Conservation (phyloP, 2,113 vertebrate species). For the Lepidothrix coronata region DNA sequence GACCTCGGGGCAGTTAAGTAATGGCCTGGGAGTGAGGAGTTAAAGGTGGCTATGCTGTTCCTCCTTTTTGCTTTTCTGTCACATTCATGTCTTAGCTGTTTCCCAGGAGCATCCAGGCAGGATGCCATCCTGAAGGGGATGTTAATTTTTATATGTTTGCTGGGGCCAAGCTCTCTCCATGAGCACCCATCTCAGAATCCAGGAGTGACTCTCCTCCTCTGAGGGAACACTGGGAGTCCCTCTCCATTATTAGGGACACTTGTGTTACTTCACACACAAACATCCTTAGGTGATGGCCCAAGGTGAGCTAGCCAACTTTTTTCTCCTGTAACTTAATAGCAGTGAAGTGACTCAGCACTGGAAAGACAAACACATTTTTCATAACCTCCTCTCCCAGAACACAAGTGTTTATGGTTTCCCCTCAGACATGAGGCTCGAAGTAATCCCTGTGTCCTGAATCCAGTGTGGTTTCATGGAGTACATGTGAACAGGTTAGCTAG, state of each 20-base stretch:
- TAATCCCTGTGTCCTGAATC: background rate
- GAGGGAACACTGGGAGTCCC: background rate
- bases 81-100: background rate
- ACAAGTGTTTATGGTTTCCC: background rate
- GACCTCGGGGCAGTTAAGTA: slow-evolving; percentile 32
- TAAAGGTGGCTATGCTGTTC: background rate
- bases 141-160: background rate
- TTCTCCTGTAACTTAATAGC: background rate
- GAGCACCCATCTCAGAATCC: background rate
- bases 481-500: background rate
- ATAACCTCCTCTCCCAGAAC: background rate
- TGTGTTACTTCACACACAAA: background rate
- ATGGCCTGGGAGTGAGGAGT: background rate
- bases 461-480: background rate
- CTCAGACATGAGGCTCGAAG: background rate
- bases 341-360: background rate
- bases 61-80: background rate
- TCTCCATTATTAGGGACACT: background rate
- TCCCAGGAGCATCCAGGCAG: background rate
- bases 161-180: background rate
- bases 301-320: background rate
- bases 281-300: background rate
- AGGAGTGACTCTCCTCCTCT: background rate
- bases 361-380: background rate
- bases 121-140: background rate